phyloP scores from a whole-genome alignment of 2,113 vertebrate genomes.

The Pavo muticus region DNA sequence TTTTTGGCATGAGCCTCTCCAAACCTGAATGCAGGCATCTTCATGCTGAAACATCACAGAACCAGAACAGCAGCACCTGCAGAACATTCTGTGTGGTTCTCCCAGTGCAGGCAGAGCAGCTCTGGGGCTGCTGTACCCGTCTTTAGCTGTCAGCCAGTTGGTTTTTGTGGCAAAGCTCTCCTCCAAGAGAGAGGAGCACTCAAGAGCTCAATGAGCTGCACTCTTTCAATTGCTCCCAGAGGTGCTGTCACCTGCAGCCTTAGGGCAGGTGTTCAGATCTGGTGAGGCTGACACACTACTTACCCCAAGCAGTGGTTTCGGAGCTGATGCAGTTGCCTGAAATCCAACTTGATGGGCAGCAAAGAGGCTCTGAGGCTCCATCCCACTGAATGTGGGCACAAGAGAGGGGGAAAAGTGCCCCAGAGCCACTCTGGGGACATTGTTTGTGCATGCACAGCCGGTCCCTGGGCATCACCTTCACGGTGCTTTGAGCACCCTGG shows the following conservation, averaged over 20 bases:
- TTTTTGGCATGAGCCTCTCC: background rate
- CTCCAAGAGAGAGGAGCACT: background rate
- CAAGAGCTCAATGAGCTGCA: background rate
- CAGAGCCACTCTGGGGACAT: accelerated
- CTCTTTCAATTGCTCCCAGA: background rate
- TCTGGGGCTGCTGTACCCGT: too few relatives aligned
- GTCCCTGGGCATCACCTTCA: background rate
- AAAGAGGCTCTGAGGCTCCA: background rate
- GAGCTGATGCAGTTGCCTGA: background rate
- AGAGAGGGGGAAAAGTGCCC: background rate
- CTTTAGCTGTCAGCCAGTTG: background rate
- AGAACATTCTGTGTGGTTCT: background rate
- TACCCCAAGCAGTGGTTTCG: background rate
- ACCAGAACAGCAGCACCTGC: background rate
- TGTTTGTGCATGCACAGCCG: too few relatives aligned
- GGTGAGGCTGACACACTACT: background rate
- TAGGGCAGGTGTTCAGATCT: background rate
- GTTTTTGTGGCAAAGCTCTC: background rate
- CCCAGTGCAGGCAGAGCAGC: background rate
- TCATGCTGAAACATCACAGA: background rate
- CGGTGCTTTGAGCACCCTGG: background rate
- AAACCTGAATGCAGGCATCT: background rate
- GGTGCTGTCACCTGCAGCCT: background rate
- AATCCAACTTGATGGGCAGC: background rate
- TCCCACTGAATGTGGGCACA: accelerated